Evolutionary conservation across 1,140 invertebrate species (phyloP), one percentile per base, ranked within the genome.

Genomic region (Agrilus planipennis): DNA sequence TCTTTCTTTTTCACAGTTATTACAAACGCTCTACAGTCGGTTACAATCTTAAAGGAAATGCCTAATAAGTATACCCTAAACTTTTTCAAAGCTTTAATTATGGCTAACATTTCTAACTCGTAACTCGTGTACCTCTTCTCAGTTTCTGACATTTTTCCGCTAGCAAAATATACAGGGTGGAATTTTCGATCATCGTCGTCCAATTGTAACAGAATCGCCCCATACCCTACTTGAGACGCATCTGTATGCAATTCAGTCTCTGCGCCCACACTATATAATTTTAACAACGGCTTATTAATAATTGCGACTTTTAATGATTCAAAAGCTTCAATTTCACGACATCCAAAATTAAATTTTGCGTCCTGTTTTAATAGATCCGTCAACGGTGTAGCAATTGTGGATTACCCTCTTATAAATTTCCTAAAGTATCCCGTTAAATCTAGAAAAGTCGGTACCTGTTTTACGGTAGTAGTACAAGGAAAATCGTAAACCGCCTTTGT

Each of bases 41-140:
- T 72, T 14, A 65, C 51, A 0, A 72, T 50, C n/a, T 46, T 64
- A 41, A 74, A n/a, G n/a, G n/a, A n/a, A n/a, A n/a, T n/a, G n/a
- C n/a, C n/a, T n/a, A n/a, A n/a, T 10, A 73, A 47, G 52, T 64
- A 73, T 21, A 59, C 44, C 5, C 55, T 42, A 46, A 70, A 70
- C 28, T 60, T 52, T 45, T 60, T 53, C 4, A 73, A 52, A 1
- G 62, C 62, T 46, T 60, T 56, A 3, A 71, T 52, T n/a, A 71
- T 52, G 3, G 65, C 64, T 1, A 72, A 39, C 7, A 55, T 58
- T 54, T 71, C 67, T 20, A 63, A 43, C 43, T 71, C 65, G 10
- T 57, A 61, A 17, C 54, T 57, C 9, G 52, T 47, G 39, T 65
- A 69, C 11, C 62, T 54, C 10, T 34, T 46, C 51, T 75, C 69